Conservation (phyloP, 2,888 invertebrate genomes). For the Tupiocoris notatus region DNA sequence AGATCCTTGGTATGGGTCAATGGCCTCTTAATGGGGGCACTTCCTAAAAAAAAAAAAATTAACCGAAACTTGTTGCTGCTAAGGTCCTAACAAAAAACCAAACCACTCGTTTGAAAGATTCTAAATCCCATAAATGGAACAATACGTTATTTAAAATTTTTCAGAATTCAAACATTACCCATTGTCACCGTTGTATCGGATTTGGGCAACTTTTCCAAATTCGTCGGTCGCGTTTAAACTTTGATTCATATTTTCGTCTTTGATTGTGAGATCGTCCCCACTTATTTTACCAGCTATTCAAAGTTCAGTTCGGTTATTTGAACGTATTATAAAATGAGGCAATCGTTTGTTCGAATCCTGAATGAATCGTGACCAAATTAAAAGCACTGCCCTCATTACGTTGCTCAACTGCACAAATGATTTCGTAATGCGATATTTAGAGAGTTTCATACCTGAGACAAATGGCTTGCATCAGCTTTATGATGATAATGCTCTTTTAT, state of each 20-base stretch:
- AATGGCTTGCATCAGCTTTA: too few species aligned
- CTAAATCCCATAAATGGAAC: conserved; percentile 28
- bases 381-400: not conserved
- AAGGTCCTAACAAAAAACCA: too few species aligned
- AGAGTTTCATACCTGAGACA: too few species aligned
- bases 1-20: too few species aligned
- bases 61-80: too few species aligned
- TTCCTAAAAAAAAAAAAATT: too few species aligned
- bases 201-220: conserved; percentile 23
- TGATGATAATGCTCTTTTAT: too few species aligned
- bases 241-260: conserved; percentile 3
- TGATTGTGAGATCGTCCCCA: not conserved
- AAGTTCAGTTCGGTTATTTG: too few species aligned
- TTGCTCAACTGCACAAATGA: not conserved
- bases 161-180: conserved; percentile 1
- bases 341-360: conserved; percentile 6
- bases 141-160: conserved; percentile 18
- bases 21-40: too few species aligned
- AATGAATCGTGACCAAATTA: conserved; percentile 5
- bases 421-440: not conserved
- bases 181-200: conserved; percentile 23
- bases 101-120: not conserved
- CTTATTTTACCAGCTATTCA: not conserved
- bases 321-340: too few species aligned
- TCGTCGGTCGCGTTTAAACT: conserved; percentile 7